A percentile compares a stretch with the other conserved stretches of the same genome.
Evolutionary conservation across 2,113 vertebrate genomes (phyloP).

Genomic region (Cavia aperea): DNA sequence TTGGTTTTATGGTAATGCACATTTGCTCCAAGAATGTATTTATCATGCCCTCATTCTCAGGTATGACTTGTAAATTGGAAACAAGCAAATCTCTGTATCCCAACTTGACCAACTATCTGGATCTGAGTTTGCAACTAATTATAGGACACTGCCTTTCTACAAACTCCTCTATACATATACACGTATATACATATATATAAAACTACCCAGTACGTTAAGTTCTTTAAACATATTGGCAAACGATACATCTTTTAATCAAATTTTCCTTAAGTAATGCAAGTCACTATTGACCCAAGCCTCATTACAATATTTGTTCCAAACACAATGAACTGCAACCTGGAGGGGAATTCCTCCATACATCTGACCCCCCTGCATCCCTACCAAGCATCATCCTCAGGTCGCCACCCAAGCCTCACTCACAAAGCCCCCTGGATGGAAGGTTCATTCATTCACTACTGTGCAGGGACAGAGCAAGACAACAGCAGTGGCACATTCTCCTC

Average conservation of each 20-base stretch:
- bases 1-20: neutral
- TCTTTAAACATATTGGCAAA: constrained; percentile 20
- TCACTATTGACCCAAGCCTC: neutral
- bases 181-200: neutral
- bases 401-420: neutral
- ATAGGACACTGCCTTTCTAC: neutral
- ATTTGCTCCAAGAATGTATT: neutral
- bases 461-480: too few species aligned
- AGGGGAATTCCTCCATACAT: neutral
- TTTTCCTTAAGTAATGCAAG: constrained; percentile 32
- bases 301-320: neutral
- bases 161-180: too few species aligned
- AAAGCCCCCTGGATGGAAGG: too few species aligned
- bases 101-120: neutral
- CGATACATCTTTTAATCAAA: constrained; percentile 18
- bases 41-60: neutral
- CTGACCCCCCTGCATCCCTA: neutral
- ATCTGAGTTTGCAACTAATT: neutral
- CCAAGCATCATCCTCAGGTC: neutral
- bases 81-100: neutral
- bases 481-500: neutral
- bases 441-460: too few species aligned
- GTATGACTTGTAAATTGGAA: neutral
- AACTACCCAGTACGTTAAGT: neutral
- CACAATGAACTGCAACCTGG: neutral